Evolutionary conservation across 2,888 invertebrate species (phyloP), one percentile per base, ranked within the genome.

Genomic region (Caenorhabditis macrosperma): DNA sequence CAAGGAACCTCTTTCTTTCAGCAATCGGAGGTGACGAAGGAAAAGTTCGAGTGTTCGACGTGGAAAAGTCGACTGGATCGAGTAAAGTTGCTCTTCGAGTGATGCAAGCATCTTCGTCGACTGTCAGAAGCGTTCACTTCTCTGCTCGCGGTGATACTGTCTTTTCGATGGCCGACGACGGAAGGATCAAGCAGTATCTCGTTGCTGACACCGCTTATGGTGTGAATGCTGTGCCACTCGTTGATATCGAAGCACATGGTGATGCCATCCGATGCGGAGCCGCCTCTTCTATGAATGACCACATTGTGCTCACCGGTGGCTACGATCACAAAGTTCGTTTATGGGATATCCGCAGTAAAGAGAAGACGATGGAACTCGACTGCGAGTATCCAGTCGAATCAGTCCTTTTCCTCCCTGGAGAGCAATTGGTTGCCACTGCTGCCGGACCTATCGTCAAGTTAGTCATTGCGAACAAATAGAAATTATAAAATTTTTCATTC

Each of bases 351-450:
- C 60, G 89, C 22, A 76, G 63, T 44, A 77, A 82, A 50, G 72
- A 82, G 38, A 48, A 76, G 30, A 52, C 54, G 28, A 50, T 81
- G 44, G 80, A 79, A 46, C 94, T 96, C 1, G 94, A 95, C 89
- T 97, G 97, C 91, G 96, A 95, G 7, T 94, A 94, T 86, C 96
- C 96, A 0, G 94, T 98, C 0, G 97, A 97, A 92, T 94, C 95
- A 78, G 92, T 96, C 59, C 91, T 97, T 2, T 95, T 95, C 91
- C 92, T 96, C 87, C 96, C 96, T 3, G 94, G 94, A 55, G 96
- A 96, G 24, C 95, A 95, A 48, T 93, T 97, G 87, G 94, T 97
- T 90, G 92, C 96, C 55, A 95, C 96, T 87, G 96, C 96, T 76
- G 97, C 94, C 93, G 87, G 88, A 2, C 80, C 79, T 15, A 76